A percentile compares a stretch with the other conserved stretches of the same genome.
Conservation (phyloP, 2,888 invertebrate genomes). For the Meiosimyza platycephala region DNA sequence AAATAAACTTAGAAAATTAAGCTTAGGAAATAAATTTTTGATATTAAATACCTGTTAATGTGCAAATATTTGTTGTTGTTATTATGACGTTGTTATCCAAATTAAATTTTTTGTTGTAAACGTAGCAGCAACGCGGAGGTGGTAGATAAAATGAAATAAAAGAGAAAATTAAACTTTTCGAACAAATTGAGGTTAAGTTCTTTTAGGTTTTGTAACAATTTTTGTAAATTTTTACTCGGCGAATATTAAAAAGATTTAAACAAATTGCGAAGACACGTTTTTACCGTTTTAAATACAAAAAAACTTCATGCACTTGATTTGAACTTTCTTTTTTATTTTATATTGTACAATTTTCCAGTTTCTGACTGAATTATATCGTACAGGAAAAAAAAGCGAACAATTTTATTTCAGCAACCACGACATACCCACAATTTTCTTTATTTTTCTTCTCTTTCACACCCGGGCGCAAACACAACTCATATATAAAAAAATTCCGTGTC, state of each 20-base stretch:
- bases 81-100: slow-evolving; percentile 6
- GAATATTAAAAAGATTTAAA: neutral
- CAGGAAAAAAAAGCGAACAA: too few relatives aligned
- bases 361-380: neutral
- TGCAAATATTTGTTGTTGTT: neutral
- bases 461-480: too few relatives aligned
- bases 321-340: neutral
- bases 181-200: too few relatives aligned
- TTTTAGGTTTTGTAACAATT: too few relatives aligned
- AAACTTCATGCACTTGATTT: neutral
- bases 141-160: too few relatives aligned
- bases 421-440: neutral
- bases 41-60: slow-evolving; percentile 1
- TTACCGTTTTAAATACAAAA: neutral
- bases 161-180: too few relatives aligned
- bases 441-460: neutral
- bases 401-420: too few relatives aligned
- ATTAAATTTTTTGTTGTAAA: neutral
- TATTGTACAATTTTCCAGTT: neutral
- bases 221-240: neutral
- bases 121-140: neutral
- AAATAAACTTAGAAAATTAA: too few relatives aligned
- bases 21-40: too few relatives aligned
- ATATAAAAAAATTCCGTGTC: neutral
- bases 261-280: slow-evolving; percentile 3